Evolutionary conservation across 2,113 vertebrate species (phyloP), one percentile per base, ranked within the genome.

Genomic region (Excalfactoria chinensis): DNA sequence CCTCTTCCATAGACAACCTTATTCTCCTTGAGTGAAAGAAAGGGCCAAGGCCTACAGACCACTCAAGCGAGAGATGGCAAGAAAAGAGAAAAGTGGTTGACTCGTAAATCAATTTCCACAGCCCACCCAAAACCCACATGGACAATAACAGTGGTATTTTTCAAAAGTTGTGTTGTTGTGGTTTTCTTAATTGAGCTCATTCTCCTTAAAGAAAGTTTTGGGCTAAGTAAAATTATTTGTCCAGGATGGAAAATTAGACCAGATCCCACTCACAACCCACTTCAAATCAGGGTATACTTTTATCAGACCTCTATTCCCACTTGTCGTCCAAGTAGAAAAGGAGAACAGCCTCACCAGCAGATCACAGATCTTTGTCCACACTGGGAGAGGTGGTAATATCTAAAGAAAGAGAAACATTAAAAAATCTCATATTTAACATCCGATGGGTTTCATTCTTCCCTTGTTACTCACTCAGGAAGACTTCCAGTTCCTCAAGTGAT

Each of bases 31-130:
- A 93, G 90, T 97, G 97, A 98, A 98, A 98, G 97, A 98, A 98
- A 98, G 95, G 97, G 97, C 96, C 94, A 85, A 95, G 96, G 95
- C 97, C 97, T 97, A 97, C 96, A 97, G 98, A 97, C 98, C 98
- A 98, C 98, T 98, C 98, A 98, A 98, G 97, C 97, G 97, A 97
- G 97, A 98, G 97, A 98, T 94, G 96, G 97, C 92, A 96, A 98
- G 97, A 97, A 98, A 97, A 98, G 97, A 97, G 97, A 97, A 98
- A 97, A 97, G 97, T 97, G 97, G 98, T 98, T 98, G 98, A 98
- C 98, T 98, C 93, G 95, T 98, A 98, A 98, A 98, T 98, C 98
- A 98, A 98, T 98, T 98, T 98, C 97, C 98, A 98, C 97, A 98
- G 98, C 98, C 98, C 98, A 98, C 98, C 98, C 98, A 98, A 98